Conservation (phyloP, 2,888 invertebrate species). For the Syrphus vitripennis region DNA sequence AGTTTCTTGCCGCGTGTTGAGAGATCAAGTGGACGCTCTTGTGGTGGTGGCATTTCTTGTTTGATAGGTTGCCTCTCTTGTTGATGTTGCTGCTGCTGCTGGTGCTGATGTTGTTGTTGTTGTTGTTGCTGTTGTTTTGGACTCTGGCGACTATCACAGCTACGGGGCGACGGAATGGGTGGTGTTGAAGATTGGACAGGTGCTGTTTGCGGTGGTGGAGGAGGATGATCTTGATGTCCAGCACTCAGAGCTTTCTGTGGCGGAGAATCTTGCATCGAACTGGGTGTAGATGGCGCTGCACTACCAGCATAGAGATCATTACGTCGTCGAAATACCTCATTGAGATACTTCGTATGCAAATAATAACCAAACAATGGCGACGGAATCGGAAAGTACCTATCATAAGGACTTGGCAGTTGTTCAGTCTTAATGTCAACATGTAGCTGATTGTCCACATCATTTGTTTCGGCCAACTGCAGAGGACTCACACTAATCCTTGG, state of each 20-base stretch:
- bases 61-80: constrained; percentile 79
- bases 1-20: constrained; percentile 84
- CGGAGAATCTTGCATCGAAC: constrained; percentile 78
- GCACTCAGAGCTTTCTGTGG: constrained; percentile 75
- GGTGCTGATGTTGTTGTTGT: constrained; percentile 53
- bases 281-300: constrained; percentile 77
- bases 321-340: constrained; percentile 83
- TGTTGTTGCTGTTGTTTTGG: constrained; percentile 67
- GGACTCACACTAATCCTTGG: constrained; percentile 80
- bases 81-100: constrained; percentile 62
- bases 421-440: constrained; percentile 81
- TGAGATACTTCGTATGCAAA: constrained; percentile 85
- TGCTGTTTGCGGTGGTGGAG: constrained; percentile 65
- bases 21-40: constrained; percentile 92
- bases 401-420: constrained; percentile 79
- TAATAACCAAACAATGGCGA: constrained; percentile 84
- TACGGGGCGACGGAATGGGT: constrained; percentile 63
- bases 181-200: constrained; percentile 60
- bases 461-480: constrained; percentile 74
- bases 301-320: constrained; percentile 83
- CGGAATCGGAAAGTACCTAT: constrained; percentile 80
- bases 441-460: constrained; percentile 77
- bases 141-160: constrained; percentile 68
- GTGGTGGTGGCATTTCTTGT: constrained; percentile 83
- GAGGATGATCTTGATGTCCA: constrained; percentile 72